Percentiles rank a stretch among this genome's conserved stretches.
These are phyloP conservation scores for Phrynocephalus vlangalii DNA, from an alignment of 2,797 vertebrate species.

Conservation along the genomic window DNA sequence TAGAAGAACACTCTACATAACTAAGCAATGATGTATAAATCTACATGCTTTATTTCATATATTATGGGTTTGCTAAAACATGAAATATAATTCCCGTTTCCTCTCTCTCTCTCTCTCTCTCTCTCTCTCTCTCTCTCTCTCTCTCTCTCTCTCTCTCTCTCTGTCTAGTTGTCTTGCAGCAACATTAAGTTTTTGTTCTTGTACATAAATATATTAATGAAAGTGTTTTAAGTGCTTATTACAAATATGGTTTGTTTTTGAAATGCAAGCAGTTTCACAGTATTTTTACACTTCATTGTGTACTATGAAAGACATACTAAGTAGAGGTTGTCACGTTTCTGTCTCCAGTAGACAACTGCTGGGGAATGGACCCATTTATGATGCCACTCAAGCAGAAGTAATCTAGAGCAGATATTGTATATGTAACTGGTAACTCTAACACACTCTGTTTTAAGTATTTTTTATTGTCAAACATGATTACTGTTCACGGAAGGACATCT, in stretches of 20 bases:
- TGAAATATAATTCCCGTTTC: constrained; percentile 52
- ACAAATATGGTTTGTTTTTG: constrained; percentile 83
- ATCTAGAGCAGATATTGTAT: constrained; percentile 83
- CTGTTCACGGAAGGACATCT: constrained; percentile 68
- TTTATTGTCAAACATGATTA: constrained; percentile 70
- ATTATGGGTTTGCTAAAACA: constrained; percentile 64
- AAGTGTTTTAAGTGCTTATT: constrained; percentile 85
- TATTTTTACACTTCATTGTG: constrained; percentile 85
- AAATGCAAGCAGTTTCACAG: constrained; percentile 80
- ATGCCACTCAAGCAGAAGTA: constrained; percentile 84
- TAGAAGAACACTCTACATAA: constrained; percentile 64
- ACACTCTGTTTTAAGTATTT: constrained; percentile 61
- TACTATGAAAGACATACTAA: constrained; percentile 81
- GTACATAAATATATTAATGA: constrained; percentile 86
- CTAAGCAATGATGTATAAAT: constrained; percentile 45
- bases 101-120: constrained; percentile 29
- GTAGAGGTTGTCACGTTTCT: constrained; percentile 83
- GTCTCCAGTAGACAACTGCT: constrained; percentile 79
- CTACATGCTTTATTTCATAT: constrained; percentile 62
- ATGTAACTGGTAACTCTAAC: constrained; percentile 75
- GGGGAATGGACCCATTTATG: constrained; percentile 82
- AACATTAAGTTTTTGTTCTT: constrained; percentile 81
- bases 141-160: no score
- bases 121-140: constrained; percentile 23
- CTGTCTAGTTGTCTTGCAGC: constrained; percentile 62